Percentiles rank a stretch among this genome's conserved stretches.
Evolutionary conservation across 1,140 invertebrate genomes (phyloP).

Genomic region (Drosophila bocki): DNA sequence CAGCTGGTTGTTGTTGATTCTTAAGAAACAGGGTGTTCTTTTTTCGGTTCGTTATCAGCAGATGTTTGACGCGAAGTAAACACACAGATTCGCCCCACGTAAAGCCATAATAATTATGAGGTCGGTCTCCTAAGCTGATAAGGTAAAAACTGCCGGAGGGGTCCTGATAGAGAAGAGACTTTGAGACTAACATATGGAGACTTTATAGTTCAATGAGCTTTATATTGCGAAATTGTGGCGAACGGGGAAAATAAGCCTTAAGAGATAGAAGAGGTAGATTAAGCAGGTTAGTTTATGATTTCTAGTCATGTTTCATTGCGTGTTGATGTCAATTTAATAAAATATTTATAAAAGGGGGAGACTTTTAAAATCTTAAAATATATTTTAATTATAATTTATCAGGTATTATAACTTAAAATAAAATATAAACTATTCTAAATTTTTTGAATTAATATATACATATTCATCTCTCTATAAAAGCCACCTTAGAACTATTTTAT

Average conservation of each 20-base stretch:
- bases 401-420: too few relatives aligned
- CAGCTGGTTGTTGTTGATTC: neutral
- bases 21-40: slow-evolving; percentile 31
- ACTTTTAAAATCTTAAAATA: too few relatives aligned
- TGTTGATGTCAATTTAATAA: too few relatives aligned
- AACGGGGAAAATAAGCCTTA: neutral
- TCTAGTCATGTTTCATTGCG: too few relatives aligned
- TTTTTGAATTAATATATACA: too few relatives aligned
- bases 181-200: slow-evolving; percentile 3
- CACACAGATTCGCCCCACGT: slow-evolving; percentile 14
- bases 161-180: slow-evolving; percentile 30
- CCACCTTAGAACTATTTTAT: too few relatives aligned
- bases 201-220: slow-evolving; percentile 6
- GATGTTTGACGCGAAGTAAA: slow-evolving; percentile 19
- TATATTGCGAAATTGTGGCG: neutral
- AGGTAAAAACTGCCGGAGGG: slow-evolving; percentile 17
- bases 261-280: neutral
- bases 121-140: slow-evolving; percentile 29
- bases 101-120: slow-evolving; percentile 35
- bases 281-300: neutral
- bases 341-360: too few relatives aligned
- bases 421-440: too few relatives aligned
- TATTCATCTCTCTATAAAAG: too few relatives aligned
- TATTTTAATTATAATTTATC: too few relatives aligned
- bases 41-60: slow-evolving; percentile 11